phyloP scores from a whole-genome alignment of 2,113 vertebrate genomes.

The Chaetodon trifascialis region DNA sequence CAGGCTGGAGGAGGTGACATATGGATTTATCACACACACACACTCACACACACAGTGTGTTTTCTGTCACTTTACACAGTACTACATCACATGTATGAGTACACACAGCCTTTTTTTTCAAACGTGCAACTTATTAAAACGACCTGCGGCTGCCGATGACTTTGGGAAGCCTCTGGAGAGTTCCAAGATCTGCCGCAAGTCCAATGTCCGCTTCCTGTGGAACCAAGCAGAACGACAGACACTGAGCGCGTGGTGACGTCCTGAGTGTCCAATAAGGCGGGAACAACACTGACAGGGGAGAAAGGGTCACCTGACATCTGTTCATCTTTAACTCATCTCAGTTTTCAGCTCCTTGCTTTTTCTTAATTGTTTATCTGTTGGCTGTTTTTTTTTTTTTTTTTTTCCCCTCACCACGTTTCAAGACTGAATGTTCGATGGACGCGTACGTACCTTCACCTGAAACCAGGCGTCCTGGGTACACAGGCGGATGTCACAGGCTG shows the following conservation, averaged over 20 bases:
- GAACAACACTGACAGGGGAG: not conserved
- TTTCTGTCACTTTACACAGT: not conserved
- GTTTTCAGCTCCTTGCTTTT: no score
- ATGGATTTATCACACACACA: no score
- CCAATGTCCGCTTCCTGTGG: constrained; percentile 91
- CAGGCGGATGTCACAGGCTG: constrained; percentile 92
- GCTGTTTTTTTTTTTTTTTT: not conserved
- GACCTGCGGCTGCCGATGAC: constrained; percentile 90
- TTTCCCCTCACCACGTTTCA: no score
- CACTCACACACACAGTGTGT: no score
- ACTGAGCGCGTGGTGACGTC: not conserved
- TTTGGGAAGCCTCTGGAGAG: constrained; percentile 90
- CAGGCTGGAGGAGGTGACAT: constrained; percentile 78
- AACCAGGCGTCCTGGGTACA: constrained; percentile 91
- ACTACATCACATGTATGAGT: not conserved
- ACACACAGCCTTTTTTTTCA: no score
- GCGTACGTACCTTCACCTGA: constrained; percentile 87
- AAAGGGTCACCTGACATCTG: no score
- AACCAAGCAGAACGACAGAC: not conserved
- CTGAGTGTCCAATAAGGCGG: not conserved
- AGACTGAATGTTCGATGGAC: rapidly evolving
- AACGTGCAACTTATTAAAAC: not conserved
- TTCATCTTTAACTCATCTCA: no score
- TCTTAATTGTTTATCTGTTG: no score
- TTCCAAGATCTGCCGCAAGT: constrained; percentile 91